Conservation (phyloP, 2,888 invertebrate genomes). For the Lasioglossum calceatum region DNA sequence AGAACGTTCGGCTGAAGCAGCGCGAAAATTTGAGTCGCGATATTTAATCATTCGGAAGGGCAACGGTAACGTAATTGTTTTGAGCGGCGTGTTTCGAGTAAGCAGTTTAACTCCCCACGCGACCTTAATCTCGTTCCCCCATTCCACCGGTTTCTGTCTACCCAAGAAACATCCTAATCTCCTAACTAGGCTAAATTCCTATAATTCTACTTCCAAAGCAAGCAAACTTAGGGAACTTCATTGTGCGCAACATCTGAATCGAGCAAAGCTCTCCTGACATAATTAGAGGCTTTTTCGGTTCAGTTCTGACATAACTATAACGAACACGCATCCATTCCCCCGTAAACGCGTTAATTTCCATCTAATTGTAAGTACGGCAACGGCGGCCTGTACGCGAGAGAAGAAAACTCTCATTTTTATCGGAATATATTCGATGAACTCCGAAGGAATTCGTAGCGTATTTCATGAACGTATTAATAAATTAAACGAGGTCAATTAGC, state of each 20-base stretch:
- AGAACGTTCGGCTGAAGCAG: not conserved
- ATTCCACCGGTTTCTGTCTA: constrained; percentile 33
- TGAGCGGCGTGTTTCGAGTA: constrained; percentile 34
- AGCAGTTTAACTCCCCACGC: constrained; percentile 12
- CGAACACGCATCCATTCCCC: not conserved
- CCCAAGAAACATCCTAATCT: constrained; percentile 55
- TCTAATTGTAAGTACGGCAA: not conserved
- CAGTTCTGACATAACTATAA: constrained; percentile 5
- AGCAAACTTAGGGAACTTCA: constrained; percentile 17
- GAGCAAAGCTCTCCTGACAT: constrained; percentile 1
- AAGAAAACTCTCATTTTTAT: not conserved
- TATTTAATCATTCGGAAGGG: constrained; percentile 22
- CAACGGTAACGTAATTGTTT: constrained; percentile 40
- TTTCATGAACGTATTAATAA: no score
- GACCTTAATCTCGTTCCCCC: constrained; percentile 45
- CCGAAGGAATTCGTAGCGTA: not conserved
- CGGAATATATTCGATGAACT: not conserved
- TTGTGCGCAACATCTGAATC: constrained; percentile 4
- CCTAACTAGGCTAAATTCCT: constrained; percentile 53
- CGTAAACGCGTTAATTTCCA: not conserved
- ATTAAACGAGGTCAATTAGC: not conserved
- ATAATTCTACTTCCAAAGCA: constrained; percentile 39
- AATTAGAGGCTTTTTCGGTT: constrained; percentile 2
- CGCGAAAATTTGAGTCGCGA: not conserved
- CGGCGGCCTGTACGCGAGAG: not conserved